These are phyloP conservation scores for Sesia apiformis DNA, from an alignment of 2,888 invertebrate species.

Conservation along the genomic window DNA sequence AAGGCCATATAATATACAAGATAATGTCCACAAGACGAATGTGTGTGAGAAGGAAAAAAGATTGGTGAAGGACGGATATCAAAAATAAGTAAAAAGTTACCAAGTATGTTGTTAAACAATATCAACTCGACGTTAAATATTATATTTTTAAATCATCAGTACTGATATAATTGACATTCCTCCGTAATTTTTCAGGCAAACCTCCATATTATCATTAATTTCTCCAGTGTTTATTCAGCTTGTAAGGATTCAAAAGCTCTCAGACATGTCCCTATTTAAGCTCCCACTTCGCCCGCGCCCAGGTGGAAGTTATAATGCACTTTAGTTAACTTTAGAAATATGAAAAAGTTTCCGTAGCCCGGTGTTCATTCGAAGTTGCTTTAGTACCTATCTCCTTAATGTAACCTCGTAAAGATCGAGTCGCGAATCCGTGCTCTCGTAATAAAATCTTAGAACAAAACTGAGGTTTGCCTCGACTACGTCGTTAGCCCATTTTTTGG, in stretches of 20 bases:
- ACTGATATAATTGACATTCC: no score
- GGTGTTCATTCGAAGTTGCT: not conserved
- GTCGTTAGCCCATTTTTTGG: no score
- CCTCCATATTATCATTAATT: not conserved
- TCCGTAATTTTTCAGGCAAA: not conserved
- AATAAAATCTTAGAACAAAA: not conserved
- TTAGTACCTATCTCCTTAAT: not conserved
- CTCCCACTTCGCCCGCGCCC: slow-evolving; percentile 15
- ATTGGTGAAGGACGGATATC: no score
- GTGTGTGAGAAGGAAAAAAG: no score
- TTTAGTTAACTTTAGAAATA: slow-evolving; percentile 26
- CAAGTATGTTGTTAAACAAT: no score
- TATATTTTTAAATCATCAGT: no score
- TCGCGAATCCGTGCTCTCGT: not conserved
- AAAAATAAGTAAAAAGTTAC: no score
- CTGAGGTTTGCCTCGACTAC: not conserved
- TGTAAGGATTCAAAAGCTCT: slow-evolving; percentile 34
- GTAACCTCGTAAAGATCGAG: not conserved
- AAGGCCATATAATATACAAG: no score
- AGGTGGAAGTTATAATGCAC: slow-evolving; percentile 52
- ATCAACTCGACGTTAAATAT: no score
- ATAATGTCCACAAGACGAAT: no score
- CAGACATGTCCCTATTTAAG: slow-evolving; percentile 27
- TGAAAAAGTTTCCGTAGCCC: slow-evolving; percentile 16
- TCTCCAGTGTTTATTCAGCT: not conserved